Evolutionary conservation across 2,797 vertebrate genomes (phyloP), one percentile per base, ranked within the genome.

Genomic region (Sciurus carolinensis): DNA sequence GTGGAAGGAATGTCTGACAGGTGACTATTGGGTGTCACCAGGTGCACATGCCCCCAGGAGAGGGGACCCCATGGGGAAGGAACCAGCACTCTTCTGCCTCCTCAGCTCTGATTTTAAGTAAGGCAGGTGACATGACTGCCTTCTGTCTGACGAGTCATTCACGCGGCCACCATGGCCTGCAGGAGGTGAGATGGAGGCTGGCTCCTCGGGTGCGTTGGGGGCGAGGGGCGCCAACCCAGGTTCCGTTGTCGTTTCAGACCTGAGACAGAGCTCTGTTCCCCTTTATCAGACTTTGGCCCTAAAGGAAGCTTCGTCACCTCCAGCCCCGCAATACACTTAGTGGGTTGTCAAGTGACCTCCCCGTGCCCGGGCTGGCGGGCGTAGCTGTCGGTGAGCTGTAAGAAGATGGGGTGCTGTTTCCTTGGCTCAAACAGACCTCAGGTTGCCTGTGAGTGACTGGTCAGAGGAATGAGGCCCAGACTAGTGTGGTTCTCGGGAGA

Each of bases 311-410:
- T 81, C 59, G 52, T 91, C 82, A 28, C 69, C 64, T 92, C 57
- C 13, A n/a, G 57, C 30, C 62, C 71, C 57, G 18, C 84, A 57
- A 71, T 87, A 71, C 76, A 95, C 80, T 11, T 87, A 87, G 92
- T 81, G 90, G 36, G 66, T 44, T 93, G 94, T 66, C 76, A 59
- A 71, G 84, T 93, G 81, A 84, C 86, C 54, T 91, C 80, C 75
- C 24, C 7, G 52, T 33, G 44, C 82, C 82, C 54, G 77, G 57
- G 67, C 67, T 64, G 82, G 50, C 81, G 84, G 69, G 17, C 72
- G 22, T 7, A 5, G 12, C 42, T 59, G 80, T 94, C 81, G 83
- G 47, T 36, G 87, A 90, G 36, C 30, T 30, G 5, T 17, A 50
- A 81, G 59, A 75, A 87, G 59, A 66, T 12, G 57, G 90, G 92